phyloP scores from a whole-genome alignment of 2,888 invertebrate genomes.

The Yponomeuta sedellus region DNA sequence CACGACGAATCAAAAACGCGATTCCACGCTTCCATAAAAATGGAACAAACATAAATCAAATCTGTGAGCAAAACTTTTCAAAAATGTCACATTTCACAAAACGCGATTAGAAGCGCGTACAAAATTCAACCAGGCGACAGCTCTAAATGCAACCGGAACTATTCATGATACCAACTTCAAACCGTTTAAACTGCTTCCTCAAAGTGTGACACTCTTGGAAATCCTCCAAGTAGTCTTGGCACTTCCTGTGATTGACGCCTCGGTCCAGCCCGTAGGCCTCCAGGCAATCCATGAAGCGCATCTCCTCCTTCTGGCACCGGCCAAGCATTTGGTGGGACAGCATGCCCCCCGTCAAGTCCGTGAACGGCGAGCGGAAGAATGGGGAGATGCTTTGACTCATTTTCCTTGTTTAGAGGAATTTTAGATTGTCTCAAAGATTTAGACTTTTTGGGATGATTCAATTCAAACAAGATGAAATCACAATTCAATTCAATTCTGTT shows the following conservation, averaged over 20 bases:
- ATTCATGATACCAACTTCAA: conserved; percentile 52
- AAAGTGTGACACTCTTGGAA: conserved; percentile 76
- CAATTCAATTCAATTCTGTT: no score
- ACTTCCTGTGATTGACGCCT: conserved; percentile 57
- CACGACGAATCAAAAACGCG: no score
- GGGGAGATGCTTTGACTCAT: conserved; percentile 48
- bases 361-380: conserved; percentile 75
- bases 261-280: conserved; percentile 81
- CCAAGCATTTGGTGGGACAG: conserved; percentile 74
- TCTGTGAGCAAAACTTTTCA: neutral
- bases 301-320: conserved; percentile 76
- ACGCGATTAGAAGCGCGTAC: neutral
- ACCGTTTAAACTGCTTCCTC: conserved; percentile 68
- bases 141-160: no score
- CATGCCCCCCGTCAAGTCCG: conserved; percentile 75
- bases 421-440: no score
- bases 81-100: neutral
- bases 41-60: no score
- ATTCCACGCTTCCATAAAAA: no score
- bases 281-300: conserved; percentile 79
- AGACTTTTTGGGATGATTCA: no score
- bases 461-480: no score
- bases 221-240: conserved; percentile 74
- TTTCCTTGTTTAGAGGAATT: conserved; percentile 20
- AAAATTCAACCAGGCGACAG: no score